Evolutionary conservation across 2,888 invertebrate species (phyloP), one percentile per base, ranked within the genome.

Genomic region (Dichetophora obliterata): DNA sequence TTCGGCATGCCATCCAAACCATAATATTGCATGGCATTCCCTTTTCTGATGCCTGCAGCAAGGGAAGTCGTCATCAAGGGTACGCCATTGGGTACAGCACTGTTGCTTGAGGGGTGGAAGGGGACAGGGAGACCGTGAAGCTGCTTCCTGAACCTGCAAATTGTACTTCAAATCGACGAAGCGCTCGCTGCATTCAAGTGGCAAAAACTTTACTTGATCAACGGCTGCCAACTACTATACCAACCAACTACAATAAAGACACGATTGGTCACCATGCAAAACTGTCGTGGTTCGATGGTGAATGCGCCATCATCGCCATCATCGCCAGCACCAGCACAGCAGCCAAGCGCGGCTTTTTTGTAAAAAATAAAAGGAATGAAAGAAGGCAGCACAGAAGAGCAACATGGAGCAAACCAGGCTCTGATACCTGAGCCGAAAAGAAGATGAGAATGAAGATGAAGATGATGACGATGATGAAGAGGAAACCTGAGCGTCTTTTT

Each of bases 121-220:
- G 50, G 19, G 5, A 37, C 19, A 0, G 8, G 70, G 50, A 31
- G 5, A 37, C 19, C 43, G 22, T 24, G 52, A n/a, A n/a, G 72
- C 27, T 74, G 73, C 50, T 74, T 63, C 52, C 66, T 65, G 74
- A 54, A 74, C 34, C 54, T 65, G 65, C 24, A 74, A 66, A 66
- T 50, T 61, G 66, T 37, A 34, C 37, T 57, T 27, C 5, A 65
- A 66, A 65, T 66, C 54, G 52, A n/a, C 50, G 34, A 16, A 69
- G 54, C 50, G 9, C 43, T 22, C 8, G 50, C 22, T 66, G 52
- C 34, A 48, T 52, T 74, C 37, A 66, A 54, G 54, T 74, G 74
- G 74, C 65, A 74, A 65, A 74, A 65, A 74, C 54, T 66, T 19
- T 66, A 74, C n/a, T 74, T 74, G 74, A 65, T 65, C 74, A 74